Evolutionary conservation across 2,888 invertebrate species (phyloP), one percentile per base, ranked within the genome.

Genomic region (Torymus tubicola): DNA sequence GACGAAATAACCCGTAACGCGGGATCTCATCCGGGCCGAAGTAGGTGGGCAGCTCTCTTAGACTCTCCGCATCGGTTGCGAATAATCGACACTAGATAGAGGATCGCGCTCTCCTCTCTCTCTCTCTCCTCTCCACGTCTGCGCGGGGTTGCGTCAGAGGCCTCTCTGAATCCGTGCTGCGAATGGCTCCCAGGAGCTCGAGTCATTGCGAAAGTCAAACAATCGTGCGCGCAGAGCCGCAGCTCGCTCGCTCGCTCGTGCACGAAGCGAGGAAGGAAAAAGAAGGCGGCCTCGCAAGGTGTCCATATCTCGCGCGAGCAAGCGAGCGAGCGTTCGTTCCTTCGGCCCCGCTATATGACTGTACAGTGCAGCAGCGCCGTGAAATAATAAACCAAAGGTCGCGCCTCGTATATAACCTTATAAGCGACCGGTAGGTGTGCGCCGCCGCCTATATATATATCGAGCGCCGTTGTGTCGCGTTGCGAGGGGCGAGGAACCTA

Each of bases 131-230:
- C 42, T 42, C 42, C 42, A 8, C 8, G 42, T 42, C 42, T 42
- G 42, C 21, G 52, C 42, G 58, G 18, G 14, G 67, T 72, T 75
- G 50, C 74, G 72, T 70, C 70, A 70, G 86, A 84, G 42, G 42
- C 42, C 42, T 42, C 42, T 42, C 42, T 42, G 84, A 85, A 85
- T 85, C 85, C 82, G 82, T 81, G 85, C 85, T 85, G 42, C 42
- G 86, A 86, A 86, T 86, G 85, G 85, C 86, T 87, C 87, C 85
- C 87, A 85, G 85, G 85, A 87, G 86, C 83, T 31, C 11, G 58
- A 14, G n/a, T 53, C 52, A 24, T 88, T 87, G 88, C 87, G 87
- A 89, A 89, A 89, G 86, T 83, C 87, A 87, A 88, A 88, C 89
- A 88, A 88, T 88, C 86, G 86, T 74, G 50, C 58, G 65, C 55